These are phyloP conservation scores for Dryoscopus gambensis DNA, from an alignment of 2,113 vertebrate species.

Conservation along the genomic window DNA sequence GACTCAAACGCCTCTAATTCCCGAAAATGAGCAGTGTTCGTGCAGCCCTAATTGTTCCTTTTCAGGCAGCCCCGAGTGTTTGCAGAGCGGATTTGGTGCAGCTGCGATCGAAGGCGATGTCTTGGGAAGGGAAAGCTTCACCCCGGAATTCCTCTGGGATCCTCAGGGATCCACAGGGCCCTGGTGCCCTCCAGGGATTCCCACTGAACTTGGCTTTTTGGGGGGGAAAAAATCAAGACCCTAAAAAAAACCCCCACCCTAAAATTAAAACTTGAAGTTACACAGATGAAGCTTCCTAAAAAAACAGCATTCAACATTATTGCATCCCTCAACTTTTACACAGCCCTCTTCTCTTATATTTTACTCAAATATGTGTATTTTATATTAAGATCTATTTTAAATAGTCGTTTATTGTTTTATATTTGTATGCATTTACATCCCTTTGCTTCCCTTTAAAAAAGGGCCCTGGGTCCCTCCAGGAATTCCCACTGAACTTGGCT, in stretches of 20 bases:
- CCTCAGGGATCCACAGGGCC: no score
- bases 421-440: no score
- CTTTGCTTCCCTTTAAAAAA: no score
- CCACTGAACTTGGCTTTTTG: background rate
- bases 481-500: no score
- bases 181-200: no score
- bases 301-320: accelerated
- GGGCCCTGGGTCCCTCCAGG: no score
- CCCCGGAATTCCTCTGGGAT: background rate
- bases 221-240: background rate
- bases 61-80: slow-evolving; percentile 38
- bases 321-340: background rate
- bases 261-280: background rate
- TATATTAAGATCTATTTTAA: background rate
- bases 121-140: background rate
- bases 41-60: slow-evolving; percentile 56
- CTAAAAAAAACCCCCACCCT: background rate
- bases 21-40: slow-evolving; percentile 60
- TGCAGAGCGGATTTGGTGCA: slow-evolving; percentile 45
- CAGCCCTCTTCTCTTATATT: background rate
- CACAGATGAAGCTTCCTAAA: no score
- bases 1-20: slow-evolving; percentile 55
- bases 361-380: background rate
- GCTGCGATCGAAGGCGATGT: background rate
- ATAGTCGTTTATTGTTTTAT: no score